Evolutionary conservation across 2,113 vertebrate species (phyloP).

Genomic region (Equus przewalskii): DNA sequence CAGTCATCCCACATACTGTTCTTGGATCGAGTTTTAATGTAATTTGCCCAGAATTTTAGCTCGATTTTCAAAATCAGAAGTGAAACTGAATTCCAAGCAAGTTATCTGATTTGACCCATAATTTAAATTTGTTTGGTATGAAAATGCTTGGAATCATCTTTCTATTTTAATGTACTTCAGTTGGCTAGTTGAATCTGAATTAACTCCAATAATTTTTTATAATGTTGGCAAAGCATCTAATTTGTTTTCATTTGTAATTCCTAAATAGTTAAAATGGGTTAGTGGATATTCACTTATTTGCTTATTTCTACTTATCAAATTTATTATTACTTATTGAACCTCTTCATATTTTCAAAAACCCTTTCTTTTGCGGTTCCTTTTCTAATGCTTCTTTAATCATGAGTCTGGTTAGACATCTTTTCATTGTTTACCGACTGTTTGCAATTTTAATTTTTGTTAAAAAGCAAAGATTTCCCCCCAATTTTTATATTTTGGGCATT

Average conservation of each 20-base stretch:
- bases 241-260: constrained; percentile 34
- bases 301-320: constrained; percentile 6
- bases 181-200: constrained; percentile 4
- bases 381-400: not conserved
- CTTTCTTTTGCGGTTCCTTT: not conserved
- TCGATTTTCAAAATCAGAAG: constrained; percentile 60
- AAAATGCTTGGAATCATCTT: constrained; percentile 17
- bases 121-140: constrained; percentile 26
- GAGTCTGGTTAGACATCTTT: not conserved
- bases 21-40: constrained; percentile 62
- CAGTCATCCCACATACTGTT: constrained; percentile 7
- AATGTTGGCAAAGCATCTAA: constrained; percentile 21
- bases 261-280: constrained; percentile 19
- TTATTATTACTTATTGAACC: not conserved
- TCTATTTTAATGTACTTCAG: constrained; percentile 20
- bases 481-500: constrained; percentile 2
- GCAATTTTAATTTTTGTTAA: constrained; percentile 21
- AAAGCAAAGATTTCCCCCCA: not conserved
- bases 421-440: not conserved
- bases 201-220: constrained; percentile 41
- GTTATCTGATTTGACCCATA: constrained; percentile 43
- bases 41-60: constrained; percentile 55
- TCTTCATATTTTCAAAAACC: constrained; percentile 19
- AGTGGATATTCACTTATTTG: not conserved
- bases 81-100: constrained; percentile 48